Conservation (phyloP, 1,140 invertebrate species). For the Ladona fulva region DNA sequence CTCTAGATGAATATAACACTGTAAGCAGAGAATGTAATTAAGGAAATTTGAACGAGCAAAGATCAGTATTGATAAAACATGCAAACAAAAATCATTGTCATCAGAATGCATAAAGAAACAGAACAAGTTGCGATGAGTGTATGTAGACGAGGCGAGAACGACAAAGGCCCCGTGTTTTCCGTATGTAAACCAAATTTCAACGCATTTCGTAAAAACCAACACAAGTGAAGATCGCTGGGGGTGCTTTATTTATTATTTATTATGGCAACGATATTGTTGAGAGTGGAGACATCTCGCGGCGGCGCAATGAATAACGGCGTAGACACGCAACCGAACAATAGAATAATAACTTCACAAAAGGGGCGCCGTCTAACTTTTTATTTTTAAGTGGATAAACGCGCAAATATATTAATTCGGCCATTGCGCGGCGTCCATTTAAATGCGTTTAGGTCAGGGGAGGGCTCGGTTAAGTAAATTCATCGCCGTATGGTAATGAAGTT, state of each 20-base stretch:
- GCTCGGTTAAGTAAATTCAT: background rate
- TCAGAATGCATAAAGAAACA: no score
- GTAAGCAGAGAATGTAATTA: no score
- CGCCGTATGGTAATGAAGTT: constrained; percentile 4
- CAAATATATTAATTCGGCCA: background rate
- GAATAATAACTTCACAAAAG: background rate
- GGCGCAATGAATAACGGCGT: background rate
- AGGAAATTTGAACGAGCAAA: no score
- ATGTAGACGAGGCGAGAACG: background rate
- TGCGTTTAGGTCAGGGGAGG: constrained; percentile 1
- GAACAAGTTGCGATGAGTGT: background rate
- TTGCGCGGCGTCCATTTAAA: background rate
- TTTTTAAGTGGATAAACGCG: constrained; percentile 5
- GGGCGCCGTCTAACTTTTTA: background rate
- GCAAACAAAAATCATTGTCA: no score
- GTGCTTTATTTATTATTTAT: background rate
- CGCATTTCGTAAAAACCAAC: background rate
- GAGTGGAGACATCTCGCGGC: background rate
- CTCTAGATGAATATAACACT: no score
- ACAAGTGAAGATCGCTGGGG: background rate
- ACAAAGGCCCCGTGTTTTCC: background rate
- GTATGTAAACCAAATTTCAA: background rate
- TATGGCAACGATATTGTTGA: background rate
- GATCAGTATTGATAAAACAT: no score
- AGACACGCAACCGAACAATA: background rate